Percentiles rank a stretch among this genome's conserved stretches.
These are phyloP conservation scores for Andrena praecox DNA, from an alignment of 2,888 invertebrate genomes.

Conservation along the genomic window DNA sequence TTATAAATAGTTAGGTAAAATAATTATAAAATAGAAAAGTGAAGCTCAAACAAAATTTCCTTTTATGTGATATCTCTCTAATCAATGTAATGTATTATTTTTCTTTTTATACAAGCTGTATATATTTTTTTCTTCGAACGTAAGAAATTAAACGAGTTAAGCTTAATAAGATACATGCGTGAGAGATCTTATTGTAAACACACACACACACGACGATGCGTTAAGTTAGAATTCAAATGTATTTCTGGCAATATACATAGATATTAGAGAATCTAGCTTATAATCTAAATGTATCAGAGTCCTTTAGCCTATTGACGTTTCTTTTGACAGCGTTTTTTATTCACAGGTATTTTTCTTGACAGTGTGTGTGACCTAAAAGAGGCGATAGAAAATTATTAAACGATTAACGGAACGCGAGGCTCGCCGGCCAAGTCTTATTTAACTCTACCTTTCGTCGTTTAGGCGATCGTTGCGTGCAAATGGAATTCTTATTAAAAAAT, in stretches of 20 bases:
- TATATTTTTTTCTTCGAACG: conserved; percentile 8
- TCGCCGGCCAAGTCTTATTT: too few relatives aligned
- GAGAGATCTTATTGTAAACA: conserved; percentile 21
- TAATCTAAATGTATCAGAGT: conserved; percentile 51
- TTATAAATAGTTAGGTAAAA: conserved; percentile 43
- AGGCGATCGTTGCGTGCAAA: conserved; percentile 56
- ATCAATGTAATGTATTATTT: conserved; percentile 22
- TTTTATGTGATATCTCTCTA: conserved; percentile 42
- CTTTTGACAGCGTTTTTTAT: conserved; percentile 32
- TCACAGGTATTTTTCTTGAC: conserved; percentile 39
- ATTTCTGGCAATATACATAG: conserved; percentile 64
- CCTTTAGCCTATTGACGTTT: conserved; percentile 43
- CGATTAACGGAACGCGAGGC: background rate
- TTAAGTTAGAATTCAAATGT: conserved; percentile 55
- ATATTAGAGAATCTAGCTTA: conserved; percentile 59
- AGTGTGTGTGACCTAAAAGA: conserved; percentile 42
- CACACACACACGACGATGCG: conserved; percentile 10
- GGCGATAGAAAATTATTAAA: conserved; percentile 2
- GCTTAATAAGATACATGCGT: conserved; percentile 19
- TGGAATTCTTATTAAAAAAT: conserved; percentile 27
- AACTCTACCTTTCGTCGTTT: conserved; percentile 49
- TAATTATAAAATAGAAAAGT: conserved; percentile 38
- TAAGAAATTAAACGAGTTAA: conserved; percentile 20
- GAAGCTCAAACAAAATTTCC: conserved; percentile 52
- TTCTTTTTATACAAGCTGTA: conserved; percentile 14